phyloP scores from a whole-genome alignment of 92 coral and sea anemone genomes.

The Palythoa grandis region DNA sequence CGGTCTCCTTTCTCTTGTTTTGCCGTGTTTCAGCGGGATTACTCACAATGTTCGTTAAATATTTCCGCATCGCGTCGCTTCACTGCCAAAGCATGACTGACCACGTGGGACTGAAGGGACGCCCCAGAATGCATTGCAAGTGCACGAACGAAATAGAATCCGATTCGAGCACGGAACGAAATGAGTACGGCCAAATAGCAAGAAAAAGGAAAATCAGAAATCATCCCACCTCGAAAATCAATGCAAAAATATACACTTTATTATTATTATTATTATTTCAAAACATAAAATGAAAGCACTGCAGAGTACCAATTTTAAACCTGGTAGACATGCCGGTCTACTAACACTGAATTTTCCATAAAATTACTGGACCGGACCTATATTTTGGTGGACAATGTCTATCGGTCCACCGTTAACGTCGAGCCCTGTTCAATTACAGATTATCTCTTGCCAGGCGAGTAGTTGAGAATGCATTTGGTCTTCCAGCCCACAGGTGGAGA shows the following conservation, averaged over 20 bases:
- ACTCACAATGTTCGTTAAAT: conserved; percentile 1
- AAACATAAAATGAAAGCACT: not conserved
- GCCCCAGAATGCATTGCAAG: conserved; percentile 47
- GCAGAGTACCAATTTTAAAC: not conserved
- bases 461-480: conserved; percentile 42
- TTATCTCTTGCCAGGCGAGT: conserved; percentile 34
- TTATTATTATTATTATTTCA: not conserved
- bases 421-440: conserved; percentile 31
- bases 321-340: not conserved
- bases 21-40: conserved; percentile 17
- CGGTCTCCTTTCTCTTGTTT: conserved; percentile 12
- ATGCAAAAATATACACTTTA: not conserved
- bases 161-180: conserved; percentile 13
- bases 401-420: not conserved
- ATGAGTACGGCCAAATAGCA: conserved; percentile 32
- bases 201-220: conserved; percentile 16
- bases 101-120: conserved; percentile 40
- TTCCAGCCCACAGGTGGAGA: conserved; percentile 31
- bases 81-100: conserved; percentile 1
- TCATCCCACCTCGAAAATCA: conserved; percentile 3
- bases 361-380: not conserved
- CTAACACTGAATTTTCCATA: not conserved
- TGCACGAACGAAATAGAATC: conserved; percentile 46
- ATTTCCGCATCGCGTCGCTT: conserved; percentile 11
- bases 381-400: not conserved